Evolutionary conservation across 2,888 invertebrate species (phyloP).

Genomic region (Xylocampa areola): DNA sequence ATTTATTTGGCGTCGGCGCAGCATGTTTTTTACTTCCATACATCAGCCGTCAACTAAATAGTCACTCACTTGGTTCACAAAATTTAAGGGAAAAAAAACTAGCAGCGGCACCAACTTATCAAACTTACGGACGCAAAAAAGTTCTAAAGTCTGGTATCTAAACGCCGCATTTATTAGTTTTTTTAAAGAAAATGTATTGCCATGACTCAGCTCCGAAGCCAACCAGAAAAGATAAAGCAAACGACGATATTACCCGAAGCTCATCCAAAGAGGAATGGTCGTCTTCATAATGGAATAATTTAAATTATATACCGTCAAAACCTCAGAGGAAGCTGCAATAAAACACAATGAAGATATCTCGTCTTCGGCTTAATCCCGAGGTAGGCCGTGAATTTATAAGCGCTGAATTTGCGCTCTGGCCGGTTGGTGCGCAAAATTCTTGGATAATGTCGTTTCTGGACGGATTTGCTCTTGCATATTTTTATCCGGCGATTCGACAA

Average conservation of each 20-base stretch:
- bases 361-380: slow-evolving; percentile 74
- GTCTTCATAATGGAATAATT: slow-evolving; percentile 79
- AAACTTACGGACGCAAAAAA: too few species aligned
- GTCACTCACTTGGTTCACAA: too few species aligned
- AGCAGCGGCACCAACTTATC: too few species aligned
- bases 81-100: too few species aligned
- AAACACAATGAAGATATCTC: slow-evolving; percentile 76
- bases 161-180: background rate
- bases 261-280: slow-evolving; percentile 59
- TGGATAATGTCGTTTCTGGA: slow-evolving; percentile 39
- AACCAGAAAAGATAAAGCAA: slow-evolving; percentile 53
- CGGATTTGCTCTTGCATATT: slow-evolving; percentile 39
- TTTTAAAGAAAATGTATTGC: background rate
- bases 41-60: too few species aligned
- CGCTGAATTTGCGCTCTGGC: slow-evolving; percentile 74
- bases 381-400: slow-evolving; percentile 76
- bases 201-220: slow-evolving; percentile 3
- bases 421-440: slow-evolving; percentile 68
- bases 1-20: too few species aligned
- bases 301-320: slow-evolving; percentile 78
- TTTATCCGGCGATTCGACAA: slow-evolving; percentile 12
- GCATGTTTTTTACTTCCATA: too few species aligned
- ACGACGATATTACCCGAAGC: slow-evolving; percentile 51
- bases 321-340: slow-evolving; percentile 74
- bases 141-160: background rate